Percentiles rank a stretch among this genome's conserved stretches.
phyloP scores from a whole-genome alignment of 2,113 vertebrate species.

The Silurus glanis region DNA sequence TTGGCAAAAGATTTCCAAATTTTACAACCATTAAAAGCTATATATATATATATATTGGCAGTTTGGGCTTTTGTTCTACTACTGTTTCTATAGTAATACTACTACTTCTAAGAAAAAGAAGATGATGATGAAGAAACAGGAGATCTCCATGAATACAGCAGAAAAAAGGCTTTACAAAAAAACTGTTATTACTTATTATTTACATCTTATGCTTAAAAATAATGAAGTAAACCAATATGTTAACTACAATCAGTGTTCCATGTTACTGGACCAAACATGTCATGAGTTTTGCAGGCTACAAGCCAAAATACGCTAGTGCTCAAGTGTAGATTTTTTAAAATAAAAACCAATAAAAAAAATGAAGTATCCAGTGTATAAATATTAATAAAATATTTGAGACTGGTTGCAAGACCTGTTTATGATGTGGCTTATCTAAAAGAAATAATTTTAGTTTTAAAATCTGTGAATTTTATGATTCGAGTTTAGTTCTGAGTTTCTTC shows the following conservation, averaged over 20 bases:
- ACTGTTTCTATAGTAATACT: neutral
- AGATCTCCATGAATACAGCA: neutral
- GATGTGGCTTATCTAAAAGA: too few relatives aligned
- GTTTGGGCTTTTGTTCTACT: neutral
- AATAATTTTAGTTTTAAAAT: neutral
- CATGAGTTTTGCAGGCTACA: neutral
- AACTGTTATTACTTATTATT: neutral
- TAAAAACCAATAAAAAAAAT: neutral
- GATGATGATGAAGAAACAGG: neutral
- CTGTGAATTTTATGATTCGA: neutral
- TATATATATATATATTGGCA: too few relatives aligned
- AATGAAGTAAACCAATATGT: neutral
- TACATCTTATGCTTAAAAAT: neutral
- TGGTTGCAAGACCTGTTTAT: neutral
- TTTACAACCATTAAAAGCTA: too few relatives aligned
- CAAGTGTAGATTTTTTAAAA: neutral
- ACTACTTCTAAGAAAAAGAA: neutral
- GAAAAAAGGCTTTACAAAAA: neutral
- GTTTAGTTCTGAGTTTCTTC: neutral
- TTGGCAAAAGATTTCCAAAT: too few relatives aligned
- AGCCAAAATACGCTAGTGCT: neutral
- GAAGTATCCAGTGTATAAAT: neutral
- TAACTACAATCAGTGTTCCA: neutral
- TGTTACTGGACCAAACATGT: neutral
- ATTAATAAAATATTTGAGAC: neutral